Evolutionary conservation across 2,113 vertebrate genomes (phyloP).

Genomic region (Emydura subglobosa): DNA sequence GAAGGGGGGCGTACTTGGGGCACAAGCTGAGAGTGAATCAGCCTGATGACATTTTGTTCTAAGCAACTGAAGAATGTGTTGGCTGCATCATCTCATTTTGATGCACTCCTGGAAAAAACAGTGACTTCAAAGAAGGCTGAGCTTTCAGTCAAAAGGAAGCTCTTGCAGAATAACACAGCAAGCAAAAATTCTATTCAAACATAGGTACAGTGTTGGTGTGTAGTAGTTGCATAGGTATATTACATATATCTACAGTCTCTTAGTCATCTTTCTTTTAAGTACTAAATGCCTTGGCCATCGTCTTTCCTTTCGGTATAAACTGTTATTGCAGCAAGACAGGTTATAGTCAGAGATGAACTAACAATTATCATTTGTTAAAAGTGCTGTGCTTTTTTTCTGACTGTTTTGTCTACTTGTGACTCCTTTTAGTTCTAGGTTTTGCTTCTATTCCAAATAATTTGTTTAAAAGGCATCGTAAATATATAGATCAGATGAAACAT

Average conservation of each 20-base stretch:
- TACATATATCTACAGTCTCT: conserved; percentile 53
- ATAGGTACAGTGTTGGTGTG: conserved; percentile 63
- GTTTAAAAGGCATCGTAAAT: not conserved
- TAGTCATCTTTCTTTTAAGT: conserved; percentile 50
- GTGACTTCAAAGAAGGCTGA: conserved; percentile 66
- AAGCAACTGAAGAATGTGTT: conserved; percentile 69
- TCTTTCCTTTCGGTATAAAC: not conserved
- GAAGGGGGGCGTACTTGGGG: conserved; percentile 19
- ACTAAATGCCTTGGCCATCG: conserved; percentile 25
- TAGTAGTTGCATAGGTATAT: conserved; percentile 33
- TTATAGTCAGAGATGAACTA: not conserved
- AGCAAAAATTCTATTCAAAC: conserved; percentile 65
- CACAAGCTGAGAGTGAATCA: conserved; percentile 38
- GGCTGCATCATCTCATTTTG: conserved; percentile 62
- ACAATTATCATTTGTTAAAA: conserved; percentile 36
- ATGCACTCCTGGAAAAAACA: conserved; percentile 61
- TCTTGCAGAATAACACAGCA: conserved; percentile 52
- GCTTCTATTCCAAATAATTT: not conserved
- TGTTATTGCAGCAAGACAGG: not conserved
- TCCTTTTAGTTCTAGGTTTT: not conserved
- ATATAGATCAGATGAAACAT: not conserved
- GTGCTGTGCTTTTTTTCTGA: not conserved
- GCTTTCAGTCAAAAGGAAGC: conserved; percentile 54
- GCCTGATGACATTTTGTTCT: conserved; percentile 57
- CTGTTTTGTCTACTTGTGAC: conserved; percentile 1